Base-by-base conservation (phyloP, 1,140 invertebrate species). In the Danaus melanippus region DNA sequence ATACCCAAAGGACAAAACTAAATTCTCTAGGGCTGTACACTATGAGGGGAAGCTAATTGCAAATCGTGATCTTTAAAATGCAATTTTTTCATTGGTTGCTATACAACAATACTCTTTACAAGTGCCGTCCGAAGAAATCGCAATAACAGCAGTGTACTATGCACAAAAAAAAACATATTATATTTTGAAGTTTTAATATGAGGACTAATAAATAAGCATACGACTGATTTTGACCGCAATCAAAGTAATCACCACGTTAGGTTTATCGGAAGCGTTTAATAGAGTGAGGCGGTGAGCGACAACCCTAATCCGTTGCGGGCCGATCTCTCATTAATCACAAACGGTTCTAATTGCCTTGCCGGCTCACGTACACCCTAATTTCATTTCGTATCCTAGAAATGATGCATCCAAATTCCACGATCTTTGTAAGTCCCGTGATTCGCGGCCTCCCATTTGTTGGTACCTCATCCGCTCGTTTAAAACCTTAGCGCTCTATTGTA, bases 301-400 rank as follows among this genome's bases (percentile, higher is more conserved):
- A 67, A 57, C 64, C 67, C 67, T 69, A 63, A 62, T 55, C 57
- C 62, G 54, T n/a, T 57, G 60, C 60, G 69, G 69, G 70, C 67
- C 74, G 76, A 77, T 75, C 70, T 69, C 67, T 79, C 80, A 81
- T 81, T 82, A 84, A 84, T 82, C 79, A 82, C 72, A 59, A 55
- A 59, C 66, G 66, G 53, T 74, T 68, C 76, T 80, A 76, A 84
- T 76, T 76, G 76, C 66, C 65, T 53, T 48, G 53, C 76, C 74
- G 65, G 65, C 68, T 71, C 72, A 69, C 64, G 50, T 50, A 65
- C 50, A 59, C 47, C 65, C 67, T 76, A 76, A 76, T 79, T 82
- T 79, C 67, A 79, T 79, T 79, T 76, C 69, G 66, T 64, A 67
- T 55, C 65, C 65, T 71, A 66, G 66, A 63, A 64, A 70, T 74